These are phyloP conservation scores for Kryphioiulus occultus DNA, from an alignment of 2,888 invertebrate species.

Conservation along the genomic window DNA sequence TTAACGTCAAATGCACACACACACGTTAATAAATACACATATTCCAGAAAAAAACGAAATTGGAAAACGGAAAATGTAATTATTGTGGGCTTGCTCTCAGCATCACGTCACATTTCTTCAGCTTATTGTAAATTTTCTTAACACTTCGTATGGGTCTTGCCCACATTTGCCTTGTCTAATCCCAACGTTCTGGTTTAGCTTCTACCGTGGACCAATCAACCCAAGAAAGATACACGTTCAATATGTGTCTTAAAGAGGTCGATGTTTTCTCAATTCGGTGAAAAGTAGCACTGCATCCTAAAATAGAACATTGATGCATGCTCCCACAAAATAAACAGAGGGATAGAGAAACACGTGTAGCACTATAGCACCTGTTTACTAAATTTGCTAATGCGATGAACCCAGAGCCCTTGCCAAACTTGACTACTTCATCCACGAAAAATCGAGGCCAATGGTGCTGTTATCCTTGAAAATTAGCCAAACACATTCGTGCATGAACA, in stretches of 20 bases:
- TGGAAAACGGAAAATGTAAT: background rate
- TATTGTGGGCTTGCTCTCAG: background rate
- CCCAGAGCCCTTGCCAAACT: background rate
- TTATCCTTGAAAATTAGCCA: background rate
- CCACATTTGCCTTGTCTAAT: background rate
- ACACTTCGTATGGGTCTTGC: background rate
- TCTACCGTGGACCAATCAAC: background rate
- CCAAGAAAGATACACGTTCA: background rate
- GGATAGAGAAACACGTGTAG: background rate
- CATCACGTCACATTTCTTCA: background rate
- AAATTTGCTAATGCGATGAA: background rate
- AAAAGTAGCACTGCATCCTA: background rate
- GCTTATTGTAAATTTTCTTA: background rate
- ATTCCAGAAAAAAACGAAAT: background rate
- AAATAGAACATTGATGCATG: background rate
- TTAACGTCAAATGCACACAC: background rate
- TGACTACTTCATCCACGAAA: background rate
- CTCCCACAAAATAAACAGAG: background rate
- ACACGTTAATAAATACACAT: background rate
- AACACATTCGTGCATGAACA: background rate
- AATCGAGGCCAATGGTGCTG: background rate
- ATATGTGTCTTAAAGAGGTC: background rate
- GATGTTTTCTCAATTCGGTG: background rate
- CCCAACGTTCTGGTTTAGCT: background rate
- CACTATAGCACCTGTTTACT: background rate